Conservation (phyloP, 1,140 invertebrate species). For the Apis mellifera region DNA sequence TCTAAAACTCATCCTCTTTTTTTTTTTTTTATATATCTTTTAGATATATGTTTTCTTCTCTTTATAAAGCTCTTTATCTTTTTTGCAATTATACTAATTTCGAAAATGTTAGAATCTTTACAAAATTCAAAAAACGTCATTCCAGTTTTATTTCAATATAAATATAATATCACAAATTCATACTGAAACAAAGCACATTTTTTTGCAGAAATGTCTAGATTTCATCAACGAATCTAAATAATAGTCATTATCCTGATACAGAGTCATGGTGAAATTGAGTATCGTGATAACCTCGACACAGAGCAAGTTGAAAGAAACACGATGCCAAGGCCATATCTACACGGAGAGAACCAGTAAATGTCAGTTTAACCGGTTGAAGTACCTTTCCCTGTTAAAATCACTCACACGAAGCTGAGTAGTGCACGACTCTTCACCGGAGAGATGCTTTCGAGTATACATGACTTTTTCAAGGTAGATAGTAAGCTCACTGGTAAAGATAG, state of each 20-base stretch:
- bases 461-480: conserved; percentile 11
- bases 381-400: conserved; percentile 47
- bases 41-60: not conserved
- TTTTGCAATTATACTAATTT: no score
- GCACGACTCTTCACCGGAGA: not conserved
- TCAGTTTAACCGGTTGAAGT: conserved; percentile 49
- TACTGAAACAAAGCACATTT: no score
- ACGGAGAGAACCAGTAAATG: conserved; percentile 40
- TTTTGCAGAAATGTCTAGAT: not conserved
- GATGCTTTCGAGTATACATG: conserved; percentile 9
- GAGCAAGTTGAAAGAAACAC: conserved; percentile 49
- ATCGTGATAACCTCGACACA: conserved; percentile 52
- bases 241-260: not conserved
- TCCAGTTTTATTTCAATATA: no score
- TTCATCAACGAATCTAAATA: not conserved
- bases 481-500: not conserved
- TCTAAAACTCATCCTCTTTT: conserved; percentile 4
- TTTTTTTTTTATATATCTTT: conserved; percentile 8
- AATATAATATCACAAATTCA: no score
- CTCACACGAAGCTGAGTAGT: conserved; percentile 11
- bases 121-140: not conserved
- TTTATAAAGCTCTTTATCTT: not conserved
- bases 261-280: conserved; percentile 33
- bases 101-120: not conserved
- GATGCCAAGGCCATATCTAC: conserved; percentile 49